These are phyloP conservation scores for Hippocampus abdominalis DNA, from an alignment of 2,113 vertebrate species.

Conservation along the genomic window DNA sequence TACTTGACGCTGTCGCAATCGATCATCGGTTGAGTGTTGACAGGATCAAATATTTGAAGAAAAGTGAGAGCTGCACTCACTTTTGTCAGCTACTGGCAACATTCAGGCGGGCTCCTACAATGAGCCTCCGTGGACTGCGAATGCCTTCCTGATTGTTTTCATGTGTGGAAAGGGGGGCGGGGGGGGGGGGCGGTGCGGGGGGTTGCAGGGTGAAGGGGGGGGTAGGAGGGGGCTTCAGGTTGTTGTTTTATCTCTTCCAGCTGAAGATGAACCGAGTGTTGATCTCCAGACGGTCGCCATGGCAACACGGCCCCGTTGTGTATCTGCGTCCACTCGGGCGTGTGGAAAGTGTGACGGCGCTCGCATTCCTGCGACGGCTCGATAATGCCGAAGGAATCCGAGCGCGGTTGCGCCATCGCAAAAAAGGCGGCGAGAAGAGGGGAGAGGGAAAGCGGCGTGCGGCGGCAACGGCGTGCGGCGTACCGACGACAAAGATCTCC, in stretches of 20 bases:
- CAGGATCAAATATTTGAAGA: too few species aligned
- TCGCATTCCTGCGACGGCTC: conserved; percentile 43
- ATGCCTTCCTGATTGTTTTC: not conserved
- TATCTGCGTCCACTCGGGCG: conserved; percentile 3
- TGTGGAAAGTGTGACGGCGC: conserved; percentile 42
- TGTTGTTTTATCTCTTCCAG: not conserved
- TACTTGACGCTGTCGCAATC: too few species aligned
- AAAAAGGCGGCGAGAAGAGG: conserved; percentile 16
- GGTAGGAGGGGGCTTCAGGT: not conserved
- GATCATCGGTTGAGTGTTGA: too few species aligned
- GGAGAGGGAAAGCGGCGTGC: conserved; percentile 7
- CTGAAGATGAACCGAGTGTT: conserved; percentile 22
- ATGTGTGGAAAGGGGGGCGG: not conserved
- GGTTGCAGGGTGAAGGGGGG: not conserved
- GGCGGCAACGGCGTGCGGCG: conserved; percentile 31
- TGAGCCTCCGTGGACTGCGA: not conserved
- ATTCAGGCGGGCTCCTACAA: not conserved
- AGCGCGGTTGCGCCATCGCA: conserved; percentile 18
- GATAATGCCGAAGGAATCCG: conserved; percentile 31
- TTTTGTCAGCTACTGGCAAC: not conserved
- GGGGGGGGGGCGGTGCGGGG: too few species aligned
- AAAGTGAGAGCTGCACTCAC: too few species aligned
- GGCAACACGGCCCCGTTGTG: conserved; percentile 23
- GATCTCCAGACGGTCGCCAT: conserved; percentile 8
- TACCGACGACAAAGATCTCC: conserved; percentile 94